Evolutionary conservation across 2,888 invertebrate genomes (phyloP).

Genomic region (Physocephala rufipes): DNA sequence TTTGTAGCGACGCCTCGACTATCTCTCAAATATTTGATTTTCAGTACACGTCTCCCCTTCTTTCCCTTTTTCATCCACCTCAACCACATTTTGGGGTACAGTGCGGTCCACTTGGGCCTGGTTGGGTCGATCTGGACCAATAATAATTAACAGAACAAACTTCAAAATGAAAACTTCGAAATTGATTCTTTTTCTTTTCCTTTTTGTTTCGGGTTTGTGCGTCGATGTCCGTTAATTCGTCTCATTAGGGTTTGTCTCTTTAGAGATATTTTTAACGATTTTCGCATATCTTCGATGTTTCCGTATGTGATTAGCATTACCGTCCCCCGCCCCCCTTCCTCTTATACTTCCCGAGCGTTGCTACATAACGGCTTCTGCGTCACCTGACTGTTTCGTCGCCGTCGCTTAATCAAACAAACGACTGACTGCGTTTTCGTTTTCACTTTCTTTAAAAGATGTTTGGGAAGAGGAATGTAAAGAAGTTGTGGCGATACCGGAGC

Average conservation of each 20-base stretch:
- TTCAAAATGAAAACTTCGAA: neutral
- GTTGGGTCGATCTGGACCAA: neutral
- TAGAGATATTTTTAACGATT: neutral
- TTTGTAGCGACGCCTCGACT: too few species aligned
- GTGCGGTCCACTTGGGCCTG: too few species aligned
- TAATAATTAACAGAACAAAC: neutral
- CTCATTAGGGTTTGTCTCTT: neutral
- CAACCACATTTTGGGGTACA: too few species aligned
- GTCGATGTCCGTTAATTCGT: neutral
- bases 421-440: conserved; percentile 40
- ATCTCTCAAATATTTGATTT: too few species aligned
- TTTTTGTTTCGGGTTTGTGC: neutral
- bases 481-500: conserved; percentile 37
- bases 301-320: neutral
- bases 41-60: too few species aligned
- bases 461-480: conserved; percentile 41
- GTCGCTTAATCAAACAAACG: neutral
- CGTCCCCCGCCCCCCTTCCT: neutral
- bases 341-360: neutral
- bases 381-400: conserved; percentile 26
- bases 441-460: conserved; percentile 47
- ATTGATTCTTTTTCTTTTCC: too few species aligned
- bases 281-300: neutral
- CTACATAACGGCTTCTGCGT: conserved; percentile 23
- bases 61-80: too few species aligned